Base-by-base conservation (phyloP, 1,140 invertebrate species). In the Sarcophaga bullata region DNA sequence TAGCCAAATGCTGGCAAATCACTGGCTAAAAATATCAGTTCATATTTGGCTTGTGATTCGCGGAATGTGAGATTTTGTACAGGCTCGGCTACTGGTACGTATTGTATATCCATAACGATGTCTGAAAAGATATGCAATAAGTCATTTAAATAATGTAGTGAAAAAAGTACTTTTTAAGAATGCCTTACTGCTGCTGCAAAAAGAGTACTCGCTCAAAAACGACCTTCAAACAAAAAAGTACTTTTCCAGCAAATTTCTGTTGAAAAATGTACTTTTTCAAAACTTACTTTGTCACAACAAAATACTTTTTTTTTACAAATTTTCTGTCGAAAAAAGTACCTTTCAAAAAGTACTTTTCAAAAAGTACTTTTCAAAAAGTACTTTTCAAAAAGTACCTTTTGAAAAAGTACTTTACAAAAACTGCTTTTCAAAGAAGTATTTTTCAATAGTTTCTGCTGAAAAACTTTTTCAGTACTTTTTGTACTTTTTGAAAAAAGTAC, bases 1-100 rank as follows among this genome's bases (percentile, higher is more conserved):
- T 92, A 94, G 0, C 95, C 95, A 37, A 96, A 83, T 0, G 95
- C 90, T 8, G 94, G 94, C 0, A 96, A 85, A 62, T 92, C 90
- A 68, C 89, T 85, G 6, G 94, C 93, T 80, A 92, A 85, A 86
- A 96, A 96, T 19, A 94, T 90, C 0, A 96, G 87, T 83, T 96
- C 95, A 72, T 92, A 90, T 8, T 89, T 91, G 0, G 94, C 93
- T 3, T 84, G 87, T 80, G 93, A 94, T 0, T 84, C 86, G 78
- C 95, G 91, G 0, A 94, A 94, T 0, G 94, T 94, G 3, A 96
- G 91, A 46, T 92, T 91, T 54, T 91, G 85, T 1, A 96, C 90
- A 9, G 90, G 81, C 2, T 91, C 86, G 1, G 94, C 92, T 15
- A 96, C 90, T 0, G 94, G 93, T 0, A 95, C 88, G 1, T 95